Evolutionary conservation across 2,113 vertebrate genomes (phyloP).

Genomic region (Centropristis striata): DNA sequence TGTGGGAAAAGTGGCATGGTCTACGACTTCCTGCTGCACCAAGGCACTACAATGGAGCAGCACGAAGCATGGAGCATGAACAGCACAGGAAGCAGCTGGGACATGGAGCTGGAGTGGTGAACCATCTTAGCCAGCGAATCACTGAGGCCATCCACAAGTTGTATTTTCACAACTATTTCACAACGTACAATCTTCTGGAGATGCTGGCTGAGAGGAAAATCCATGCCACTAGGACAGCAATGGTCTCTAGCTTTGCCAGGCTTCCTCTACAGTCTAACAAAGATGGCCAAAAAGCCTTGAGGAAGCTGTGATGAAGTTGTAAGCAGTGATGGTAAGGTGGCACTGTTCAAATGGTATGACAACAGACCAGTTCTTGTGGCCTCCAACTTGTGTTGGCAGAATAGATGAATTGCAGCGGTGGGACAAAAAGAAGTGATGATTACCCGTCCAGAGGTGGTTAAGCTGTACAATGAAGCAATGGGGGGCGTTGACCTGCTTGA

Average conservation of each 20-base stretch:
- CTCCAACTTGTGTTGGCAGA: conserved; percentile 24
- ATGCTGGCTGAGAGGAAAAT: conserved; percentile 10
- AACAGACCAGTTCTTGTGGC: conserved; percentile 14
- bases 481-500: conserved; percentile 1
- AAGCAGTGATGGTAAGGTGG: conserved; percentile 7
- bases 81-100: conserved; percentile 15
- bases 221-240: background rate
- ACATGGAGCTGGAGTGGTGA: conserved; percentile 23
- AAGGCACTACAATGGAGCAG: conserved; percentile 11
- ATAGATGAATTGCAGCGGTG: conserved; percentile 6
- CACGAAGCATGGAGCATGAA: too few relatives aligned
- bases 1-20: conserved; percentile 14
- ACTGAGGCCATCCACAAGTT: conserved; percentile 14
- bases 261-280: conserved; percentile 6
- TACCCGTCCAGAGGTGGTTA: conserved; percentile 14
- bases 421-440: conserved; percentile 13
- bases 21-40: conserved; percentile 12
- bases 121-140: conserved; percentile 12
- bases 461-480: conserved; percentile 23
- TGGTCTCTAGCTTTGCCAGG: background rate
- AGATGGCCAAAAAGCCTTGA: background rate
- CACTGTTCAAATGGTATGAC: conserved; percentile 17
- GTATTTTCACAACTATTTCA: conserved; percentile 27
- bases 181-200: conserved; percentile 23
- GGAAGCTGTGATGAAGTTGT: conserved; percentile 16